Base-by-base conservation (phyloP, 2,113 vertebrate species). In the rat (Rattus norvegicus) region DNA sequence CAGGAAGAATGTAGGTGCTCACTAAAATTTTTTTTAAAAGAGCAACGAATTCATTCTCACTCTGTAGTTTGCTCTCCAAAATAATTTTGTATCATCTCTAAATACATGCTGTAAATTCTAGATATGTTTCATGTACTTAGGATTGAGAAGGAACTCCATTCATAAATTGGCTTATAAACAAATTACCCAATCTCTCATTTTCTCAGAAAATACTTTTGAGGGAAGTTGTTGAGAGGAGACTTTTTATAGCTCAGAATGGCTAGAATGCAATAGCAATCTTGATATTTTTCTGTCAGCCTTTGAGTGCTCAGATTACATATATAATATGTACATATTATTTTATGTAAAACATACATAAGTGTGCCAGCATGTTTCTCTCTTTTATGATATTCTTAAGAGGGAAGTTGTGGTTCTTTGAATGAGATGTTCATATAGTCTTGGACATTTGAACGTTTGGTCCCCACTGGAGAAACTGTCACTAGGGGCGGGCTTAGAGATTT, bases 21-120 rank as follows among this genome's bases (percentile, higher is more conserved):
- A 81, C 22, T 81, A 20, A 54, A 11, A 36, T 22, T n/a, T 81
- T 43, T 43, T 81, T n/a, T 36, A 56, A 54, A 3, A 33, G 77
- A 54, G 65, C 22, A 72, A 47, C 1, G 43, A 85, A 47, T 5
- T 88, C 10, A 73, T 83, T 52, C 75, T 87, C 28, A 91, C 30
- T 95, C 67, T 43, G 33, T 19, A 20, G 30, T 93, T 95, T 79
- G 9, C n/a, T 36, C 24, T 95, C 12, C 61, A 85, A 8, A 95
- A 96, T 91, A 81, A 85, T 85, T 94, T 73, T 93, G 56, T 89
- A 56, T 90, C 94, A 91, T 96, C 54, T 92, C 83, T 95, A 80
- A 84, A 89, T 85, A 39, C 67, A 80, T 93, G 30, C 52, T 88
- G 14, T 43, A 86, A 28, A 70, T 91, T 81, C 65, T 75, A 87